Conservation (phyloP, 1,140 invertebrate genomes). For the Macrostomum lignano region DNA sequence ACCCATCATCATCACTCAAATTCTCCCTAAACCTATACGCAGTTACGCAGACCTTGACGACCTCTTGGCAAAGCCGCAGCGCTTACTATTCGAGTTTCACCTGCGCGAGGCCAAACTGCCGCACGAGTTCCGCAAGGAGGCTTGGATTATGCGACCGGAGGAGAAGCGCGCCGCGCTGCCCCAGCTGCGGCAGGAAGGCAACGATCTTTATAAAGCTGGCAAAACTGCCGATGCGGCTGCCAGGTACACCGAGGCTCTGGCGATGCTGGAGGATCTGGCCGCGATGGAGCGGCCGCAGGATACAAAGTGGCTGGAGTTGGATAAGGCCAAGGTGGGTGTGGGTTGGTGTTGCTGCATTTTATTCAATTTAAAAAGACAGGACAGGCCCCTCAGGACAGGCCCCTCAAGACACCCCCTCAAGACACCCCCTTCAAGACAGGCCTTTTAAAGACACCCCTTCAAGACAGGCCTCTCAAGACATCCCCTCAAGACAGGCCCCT, state of each 20-base stretch:
- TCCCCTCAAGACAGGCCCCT: too few species aligned
- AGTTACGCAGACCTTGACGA: constrained; percentile 55
- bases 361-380: too few species aligned
- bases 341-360: too few species aligned
- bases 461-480: too few species aligned
- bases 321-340: too few species aligned
- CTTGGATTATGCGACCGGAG: constrained; percentile 57
- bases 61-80: constrained; percentile 42
- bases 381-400: too few species aligned
- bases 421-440: too few species aligned
- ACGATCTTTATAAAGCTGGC: constrained; percentile 45
- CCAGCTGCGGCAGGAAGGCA: constrained; percentile 48
- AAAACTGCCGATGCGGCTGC: constrained; percentile 43
- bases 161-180: constrained; percentile 49
- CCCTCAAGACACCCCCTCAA: too few species aligned
- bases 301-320: constrained; percentile 48
- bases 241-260: constrained; percentile 53
- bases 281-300: constrained; percentile 60
- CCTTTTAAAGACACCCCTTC: too few species aligned
- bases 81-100: constrained; percentile 56
- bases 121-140: constrained; percentile 61
- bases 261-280: constrained; percentile 62
- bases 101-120: constrained; percentile 35
- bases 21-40: constrained; percentile 49
- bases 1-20: constrained; percentile 17